Evolutionary conservation across 2,797 vertebrate species (phyloP).

Genomic region (Sorex maritimensis): DNA sequence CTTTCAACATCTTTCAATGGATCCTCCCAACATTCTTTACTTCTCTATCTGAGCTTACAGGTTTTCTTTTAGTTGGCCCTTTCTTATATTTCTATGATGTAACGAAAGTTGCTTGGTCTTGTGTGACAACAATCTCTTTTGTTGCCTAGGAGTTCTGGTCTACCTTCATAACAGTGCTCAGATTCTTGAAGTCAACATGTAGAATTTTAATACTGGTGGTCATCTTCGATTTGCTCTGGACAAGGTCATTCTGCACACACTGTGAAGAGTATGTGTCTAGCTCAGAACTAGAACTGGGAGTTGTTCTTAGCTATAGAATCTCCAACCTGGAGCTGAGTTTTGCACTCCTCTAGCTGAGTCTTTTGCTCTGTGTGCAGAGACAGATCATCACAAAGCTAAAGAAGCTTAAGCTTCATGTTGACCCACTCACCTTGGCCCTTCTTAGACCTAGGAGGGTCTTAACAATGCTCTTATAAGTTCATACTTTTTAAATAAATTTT

Average conservation of each 20-base stretch:
- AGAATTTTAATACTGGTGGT: background rate
- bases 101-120: background rate
- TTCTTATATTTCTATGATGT: background rate
- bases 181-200: background rate
- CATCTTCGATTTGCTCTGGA: background rate
- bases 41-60: background rate
- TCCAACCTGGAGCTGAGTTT: background rate
- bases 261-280: background rate
- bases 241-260: background rate
- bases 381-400: background rate
- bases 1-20: too few relatives aligned
- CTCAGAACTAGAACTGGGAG: background rate
- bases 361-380: background rate
- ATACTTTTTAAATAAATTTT: background rate
- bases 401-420: background rate
- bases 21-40: too few relatives aligned
- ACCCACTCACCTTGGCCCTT: background rate
- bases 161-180: background rate
- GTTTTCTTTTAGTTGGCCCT: background rate
- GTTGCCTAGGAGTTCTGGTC: background rate
- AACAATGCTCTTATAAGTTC: background rate
- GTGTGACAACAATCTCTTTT: background rate
- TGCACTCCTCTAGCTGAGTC: background rate
- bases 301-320: background rate
- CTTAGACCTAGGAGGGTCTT: background rate